Conservation (phyloP, 2,888 invertebrate genomes). For the Phyllotreta striolata region DNA sequence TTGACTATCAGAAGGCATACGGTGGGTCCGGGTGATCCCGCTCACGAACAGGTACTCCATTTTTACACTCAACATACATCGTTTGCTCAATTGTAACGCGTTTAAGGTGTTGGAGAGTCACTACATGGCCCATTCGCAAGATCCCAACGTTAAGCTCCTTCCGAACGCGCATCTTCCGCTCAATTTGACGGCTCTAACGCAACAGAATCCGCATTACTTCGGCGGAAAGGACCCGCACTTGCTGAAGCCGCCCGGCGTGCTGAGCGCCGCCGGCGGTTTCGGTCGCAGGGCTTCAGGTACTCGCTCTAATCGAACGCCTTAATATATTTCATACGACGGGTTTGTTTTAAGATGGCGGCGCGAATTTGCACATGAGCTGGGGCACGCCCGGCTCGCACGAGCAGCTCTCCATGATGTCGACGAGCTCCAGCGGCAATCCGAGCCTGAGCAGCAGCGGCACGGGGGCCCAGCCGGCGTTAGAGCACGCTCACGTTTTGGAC, state of each 20-base stretch:
- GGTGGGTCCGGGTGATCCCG: slow-evolving; percentile 90
- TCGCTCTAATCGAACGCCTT: background rate
- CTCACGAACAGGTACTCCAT: slow-evolving; percentile 75
- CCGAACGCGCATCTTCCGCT: slow-evolving; percentile 86
- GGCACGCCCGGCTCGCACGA: slow-evolving; percentile 62
- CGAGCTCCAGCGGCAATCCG: slow-evolving; percentile 63
- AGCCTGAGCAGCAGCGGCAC: slow-evolving; percentile 59
- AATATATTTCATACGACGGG: background rate
- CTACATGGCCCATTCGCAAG: slow-evolving; percentile 59
- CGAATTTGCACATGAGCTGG: slow-evolving; percentile 81
- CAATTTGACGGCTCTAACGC: slow-evolving; percentile 83
- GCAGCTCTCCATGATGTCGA: slow-evolving; percentile 62
- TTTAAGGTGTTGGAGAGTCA: slow-evolving; percentile 64
- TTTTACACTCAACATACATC: slow-evolving; percentile 8
- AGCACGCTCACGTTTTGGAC: slow-evolving; percentile 58
- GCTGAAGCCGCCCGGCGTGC: slow-evolving; percentile 89
- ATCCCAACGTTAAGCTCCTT: slow-evolving; percentile 62
- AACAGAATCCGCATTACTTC: slow-evolving; percentile 84
- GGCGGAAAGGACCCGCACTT: slow-evolving; percentile 93
- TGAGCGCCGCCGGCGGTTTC: slow-evolving; percentile 84
- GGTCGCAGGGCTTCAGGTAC: slow-evolving; percentile 84
- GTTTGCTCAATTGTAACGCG: background rate
- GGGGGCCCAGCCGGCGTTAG: slow-evolving; percentile 60
- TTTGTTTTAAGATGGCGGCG: slow-evolving; percentile 80
- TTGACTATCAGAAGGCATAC: slow-evolving; percentile 85